Evolutionary conservation across 2,797 vertebrate genomes (phyloP).

Genomic region (Botia almorhae): DNA sequence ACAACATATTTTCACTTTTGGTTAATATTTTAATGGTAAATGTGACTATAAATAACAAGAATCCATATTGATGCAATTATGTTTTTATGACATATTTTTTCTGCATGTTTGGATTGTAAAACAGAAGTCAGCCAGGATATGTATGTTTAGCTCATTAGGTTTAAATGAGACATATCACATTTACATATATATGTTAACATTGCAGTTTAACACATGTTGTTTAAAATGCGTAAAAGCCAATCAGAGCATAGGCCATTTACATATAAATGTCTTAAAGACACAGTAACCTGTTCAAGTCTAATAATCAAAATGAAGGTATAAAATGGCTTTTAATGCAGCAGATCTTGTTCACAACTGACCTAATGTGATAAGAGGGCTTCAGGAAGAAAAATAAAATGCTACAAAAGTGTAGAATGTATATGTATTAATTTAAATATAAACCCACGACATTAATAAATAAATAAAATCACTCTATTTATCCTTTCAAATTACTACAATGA

Average conservation of each 20-base stretch:
- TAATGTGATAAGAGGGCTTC: background rate
- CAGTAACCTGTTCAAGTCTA: background rate
- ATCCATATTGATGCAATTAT: too few species aligned
- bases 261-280: background rate
- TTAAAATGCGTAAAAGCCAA: too few species aligned
- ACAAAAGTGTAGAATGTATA: background rate
- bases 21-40: background rate
- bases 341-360: background rate
- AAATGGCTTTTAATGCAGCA: background rate
- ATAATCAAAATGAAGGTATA: background rate
- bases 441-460: background rate
- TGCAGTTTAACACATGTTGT: too few species aligned
- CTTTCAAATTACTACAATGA: background rate
- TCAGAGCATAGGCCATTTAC: too few species aligned
- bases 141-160: background rate
- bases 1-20: background rate
- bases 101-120: background rate
- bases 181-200: background rate
- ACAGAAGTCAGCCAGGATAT: background rate
- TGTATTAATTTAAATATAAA: background rate
- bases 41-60: background rate
- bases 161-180: background rate
- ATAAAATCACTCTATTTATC: background rate
- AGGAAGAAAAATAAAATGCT: background rate
- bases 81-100: too few species aligned